A percentile compares a stretch with the other conserved stretches of the same genome.
phyloP scores from a whole-genome alignment of 2,888 invertebrate genomes.

The Tiliacea citrago region DNA sequence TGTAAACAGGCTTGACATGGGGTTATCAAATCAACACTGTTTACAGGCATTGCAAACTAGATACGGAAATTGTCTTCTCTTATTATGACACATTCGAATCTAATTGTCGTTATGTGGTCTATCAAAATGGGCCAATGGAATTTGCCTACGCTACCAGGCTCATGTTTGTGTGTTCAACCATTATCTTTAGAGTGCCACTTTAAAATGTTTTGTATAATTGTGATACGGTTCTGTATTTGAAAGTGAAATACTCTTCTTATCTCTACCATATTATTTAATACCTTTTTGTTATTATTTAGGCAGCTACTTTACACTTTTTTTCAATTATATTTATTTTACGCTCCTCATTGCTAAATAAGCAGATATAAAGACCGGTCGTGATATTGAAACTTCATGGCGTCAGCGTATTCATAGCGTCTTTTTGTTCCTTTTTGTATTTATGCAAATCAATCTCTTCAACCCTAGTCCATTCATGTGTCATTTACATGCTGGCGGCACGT shows the following conservation, averaged over 20 bases:
- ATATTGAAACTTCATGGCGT: slow-evolving; percentile 48
- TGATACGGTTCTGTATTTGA: slow-evolving; percentile 51
- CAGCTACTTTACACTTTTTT: slow-evolving; percentile 32
- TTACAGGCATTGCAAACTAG: slow-evolving; percentile 69
- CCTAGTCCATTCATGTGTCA: slow-evolving; percentile 72
- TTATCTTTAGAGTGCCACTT: slow-evolving; percentile 63
- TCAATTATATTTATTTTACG: slow-evolving; percentile 25
- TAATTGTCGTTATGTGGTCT: slow-evolving; percentile 69
- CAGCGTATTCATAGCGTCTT: slow-evolving; percentile 48
- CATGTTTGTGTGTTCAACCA: slow-evolving; percentile 60
- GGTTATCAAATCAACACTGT: slow-evolving; percentile 78
- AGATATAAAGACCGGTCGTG: slow-evolving; percentile 39
- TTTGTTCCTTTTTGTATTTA: slow-evolving; percentile 63
- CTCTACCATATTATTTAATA: slow-evolving; percentile 45
- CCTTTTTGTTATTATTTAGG: slow-evolving; percentile 35
- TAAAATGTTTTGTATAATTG: slow-evolving; percentile 60
- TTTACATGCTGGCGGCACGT: slow-evolving; percentile 56
- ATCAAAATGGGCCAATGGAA: slow-evolving; percentile 77
- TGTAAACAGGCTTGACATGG: slow-evolving; percentile 78
- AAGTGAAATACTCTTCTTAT: slow-evolving; percentile 52
- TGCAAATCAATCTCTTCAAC: slow-evolving; percentile 66
- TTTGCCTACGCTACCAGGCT: slow-evolving; percentile 68
- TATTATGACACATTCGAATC: slow-evolving; percentile 65
- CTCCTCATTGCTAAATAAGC: slow-evolving; percentile 25
- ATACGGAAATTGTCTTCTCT: slow-evolving; percentile 77